Evolutionary conservation across 2,888 invertebrate genomes (phyloP), one percentile per base, ranked within the genome.

Genomic region (Eupsilia transversa): DNA sequence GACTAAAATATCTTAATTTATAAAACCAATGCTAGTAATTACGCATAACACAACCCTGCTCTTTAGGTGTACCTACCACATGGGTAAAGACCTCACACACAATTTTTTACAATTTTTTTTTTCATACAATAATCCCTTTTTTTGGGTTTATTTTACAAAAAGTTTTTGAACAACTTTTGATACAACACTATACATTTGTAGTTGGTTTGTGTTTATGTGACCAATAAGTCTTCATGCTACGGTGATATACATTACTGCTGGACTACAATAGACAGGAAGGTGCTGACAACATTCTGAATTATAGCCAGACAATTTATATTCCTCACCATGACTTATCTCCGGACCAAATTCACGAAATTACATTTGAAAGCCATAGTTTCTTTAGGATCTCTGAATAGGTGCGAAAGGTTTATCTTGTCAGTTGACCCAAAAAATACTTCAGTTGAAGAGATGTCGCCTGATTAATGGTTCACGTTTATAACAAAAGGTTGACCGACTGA

Each of bases 321-420:
- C 35, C 43, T 83, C 78, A 30, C 23, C 43, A n/a, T 57, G 43
- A 56, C 54, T 72, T 83, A 71, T 67, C 49, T 72, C 54, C 30
- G 46, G 20, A 56, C 70, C 43, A 66, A 77, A 80, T 68, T 57
- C 67, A 72, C 79, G 27, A 82, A 80, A 76, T 82, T 66, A 74
- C 72, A 72, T 81, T 83, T 80, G 69, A 73, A 82, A 81, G 68
- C 68, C 69, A 81, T 72, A 83, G 83, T 80, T 87, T 89, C 85
- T 87, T 87, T 82, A 86, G 82, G 86, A 70, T 76, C 82, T 71
- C 69, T 88, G 86, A 87, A 89, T 89, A 90, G 88, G 89, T 90
- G 87, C 59, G 86, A 90, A 89, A 90, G 88, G 90, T 90, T 90
- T 90, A 89, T 89, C 90, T 89, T 89, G 87, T 88, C 89, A 88